These are phyloP conservation scores for Sandelia bainsii DNA, from an alignment of 2,797 vertebrate genomes.

Conservation along the genomic window DNA sequence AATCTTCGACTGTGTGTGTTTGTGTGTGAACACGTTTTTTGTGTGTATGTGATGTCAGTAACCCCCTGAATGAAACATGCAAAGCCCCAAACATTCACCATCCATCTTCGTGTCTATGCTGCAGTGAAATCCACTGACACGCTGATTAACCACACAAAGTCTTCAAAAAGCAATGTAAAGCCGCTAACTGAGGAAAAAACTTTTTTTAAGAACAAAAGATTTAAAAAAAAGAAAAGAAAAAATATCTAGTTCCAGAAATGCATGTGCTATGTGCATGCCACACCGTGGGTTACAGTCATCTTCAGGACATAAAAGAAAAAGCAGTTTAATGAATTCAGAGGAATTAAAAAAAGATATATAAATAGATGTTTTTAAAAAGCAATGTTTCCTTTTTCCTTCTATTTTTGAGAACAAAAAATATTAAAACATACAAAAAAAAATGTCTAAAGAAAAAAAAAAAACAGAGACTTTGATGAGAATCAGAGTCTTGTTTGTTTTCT, in stretches of 20 bases:
- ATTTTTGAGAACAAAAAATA: slow-evolving; percentile 88
- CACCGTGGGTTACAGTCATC: slow-evolving; percentile 88
- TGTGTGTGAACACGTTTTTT: not conserved
- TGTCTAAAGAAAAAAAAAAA: slow-evolving; percentile 72
- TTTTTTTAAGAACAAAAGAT: slow-evolving; percentile 80
- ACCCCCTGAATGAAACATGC: slow-evolving; percentile 59
- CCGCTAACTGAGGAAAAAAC: slow-evolving; percentile 77
- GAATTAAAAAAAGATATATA: slow-evolving; percentile 78
- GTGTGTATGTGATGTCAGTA: slow-evolving; percentile 45
- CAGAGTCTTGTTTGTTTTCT: slow-evolving; percentile 71
- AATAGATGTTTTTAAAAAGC: slow-evolving; percentile 88
- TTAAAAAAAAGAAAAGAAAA: slow-evolving; percentile 65
- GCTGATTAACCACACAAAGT: slow-evolving; percentile 80
- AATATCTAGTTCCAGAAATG: slow-evolving; percentile 88
- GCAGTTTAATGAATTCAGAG: slow-evolving; percentile 84
- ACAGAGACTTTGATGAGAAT: slow-evolving; percentile 77
- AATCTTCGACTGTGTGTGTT: slow-evolving; percentile 34
- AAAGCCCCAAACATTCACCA: slow-evolving; percentile 70
- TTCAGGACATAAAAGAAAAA: slow-evolving; percentile 87
- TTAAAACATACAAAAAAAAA: slow-evolving; percentile 66
- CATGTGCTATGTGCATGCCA: slow-evolving; percentile 92
- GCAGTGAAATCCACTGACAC: slow-evolving; percentile 82
- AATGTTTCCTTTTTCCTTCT: slow-evolving; percentile 86
- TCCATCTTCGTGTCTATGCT: slow-evolving; percentile 78
- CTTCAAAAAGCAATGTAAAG: slow-evolving; percentile 86